Percentiles rank a stretch among this genome's conserved stretches.
phyloP scores from a whole-genome alignment of 2,113 vertebrate species.

The Chrysemys picta region DNA sequence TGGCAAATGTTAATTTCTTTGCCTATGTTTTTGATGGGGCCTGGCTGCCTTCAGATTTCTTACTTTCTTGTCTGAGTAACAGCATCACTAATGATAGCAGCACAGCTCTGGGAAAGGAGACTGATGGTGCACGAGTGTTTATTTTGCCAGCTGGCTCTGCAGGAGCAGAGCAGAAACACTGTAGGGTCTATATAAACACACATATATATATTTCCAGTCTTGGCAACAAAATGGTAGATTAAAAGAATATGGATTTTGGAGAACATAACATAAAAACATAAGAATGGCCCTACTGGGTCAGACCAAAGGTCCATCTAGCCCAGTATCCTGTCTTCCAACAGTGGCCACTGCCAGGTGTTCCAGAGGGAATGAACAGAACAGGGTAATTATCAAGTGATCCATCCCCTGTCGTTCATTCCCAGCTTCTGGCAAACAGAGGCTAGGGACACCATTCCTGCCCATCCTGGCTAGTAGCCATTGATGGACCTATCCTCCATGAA shows the following conservation, averaged over 20 bases:
- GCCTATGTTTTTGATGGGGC: not conserved
- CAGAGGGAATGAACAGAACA: too few relatives aligned
- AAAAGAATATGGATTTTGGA: not conserved
- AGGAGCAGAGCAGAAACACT: not conserved
- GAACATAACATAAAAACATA: too few relatives aligned
- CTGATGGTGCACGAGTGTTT: not conserved
- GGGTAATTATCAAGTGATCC: too few relatives aligned
- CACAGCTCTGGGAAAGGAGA: not conserved
- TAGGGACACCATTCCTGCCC: too few relatives aligned
- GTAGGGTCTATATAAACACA: not conserved
- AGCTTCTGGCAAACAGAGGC: too few relatives aligned
- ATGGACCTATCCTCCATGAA: too few relatives aligned
- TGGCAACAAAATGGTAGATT: not conserved
- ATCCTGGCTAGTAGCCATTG: too few relatives aligned
- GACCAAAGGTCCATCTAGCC: too few relatives aligned
- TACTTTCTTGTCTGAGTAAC: not conserved
- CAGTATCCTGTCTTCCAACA: too few relatives aligned
- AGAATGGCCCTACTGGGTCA: too few relatives aligned
- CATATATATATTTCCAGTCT: not conserved
- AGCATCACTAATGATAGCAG: not conserved
- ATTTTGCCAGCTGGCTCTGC: not conserved
- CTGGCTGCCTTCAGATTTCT: not conserved
- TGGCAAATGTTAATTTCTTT: not conserved
- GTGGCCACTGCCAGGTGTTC: too few relatives aligned
- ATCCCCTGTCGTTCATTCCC: too few relatives aligned